Percentiles rank a stretch among this genome's conserved stretches.
Conservation (phyloP, 92 coral and sea anemone genomes). For the Plumapathes pennacea region DNA sequence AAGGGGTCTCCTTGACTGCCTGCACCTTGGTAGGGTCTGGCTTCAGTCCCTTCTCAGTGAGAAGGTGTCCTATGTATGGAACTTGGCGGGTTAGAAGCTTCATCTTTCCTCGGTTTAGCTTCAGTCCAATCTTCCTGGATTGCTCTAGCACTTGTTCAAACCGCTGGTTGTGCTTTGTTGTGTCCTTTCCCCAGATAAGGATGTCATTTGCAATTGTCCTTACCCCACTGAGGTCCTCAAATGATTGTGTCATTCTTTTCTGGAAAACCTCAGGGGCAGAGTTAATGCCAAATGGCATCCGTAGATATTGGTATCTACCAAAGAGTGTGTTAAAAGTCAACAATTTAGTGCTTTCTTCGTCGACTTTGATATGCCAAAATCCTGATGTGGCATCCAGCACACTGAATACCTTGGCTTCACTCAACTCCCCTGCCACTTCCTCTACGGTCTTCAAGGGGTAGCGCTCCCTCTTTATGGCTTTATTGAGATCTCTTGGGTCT, state of each 20-base stretch:
- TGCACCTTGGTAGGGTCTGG: conserved; percentile 3
- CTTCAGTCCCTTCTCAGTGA: conserved; percentile 2
- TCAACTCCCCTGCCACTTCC: conserved; percentile 30
- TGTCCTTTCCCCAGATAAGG: conserved; percentile 8
- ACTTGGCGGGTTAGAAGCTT: conserved; percentile 2
- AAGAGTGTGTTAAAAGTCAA: conserved; percentile 3
- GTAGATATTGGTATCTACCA: conserved; percentile 5
- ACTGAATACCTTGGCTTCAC: conserved; percentile 19
- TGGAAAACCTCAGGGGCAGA: conserved; percentile 1
- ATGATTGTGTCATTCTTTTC: not conserved
- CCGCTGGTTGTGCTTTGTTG: no score
- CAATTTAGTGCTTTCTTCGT: not conserved
- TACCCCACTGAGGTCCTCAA: conserved; percentile 4
- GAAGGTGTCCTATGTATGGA: conserved; percentile 6
- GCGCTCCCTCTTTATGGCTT: no score
- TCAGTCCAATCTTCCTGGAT: no score
- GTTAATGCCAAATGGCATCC: not conserved
- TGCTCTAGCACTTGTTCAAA: no score
- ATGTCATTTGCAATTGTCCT: not conserved
- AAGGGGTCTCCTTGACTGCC: not conserved
- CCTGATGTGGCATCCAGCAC: conserved; percentile 20
- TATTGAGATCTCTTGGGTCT: no score
- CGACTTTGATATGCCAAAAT: conserved; percentile 14
- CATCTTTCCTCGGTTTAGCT: no score
- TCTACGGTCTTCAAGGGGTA: conserved; percentile 21